Conservation (phyloP, 2,888 invertebrate species). For the Pristionchus maxplancki region DNA sequence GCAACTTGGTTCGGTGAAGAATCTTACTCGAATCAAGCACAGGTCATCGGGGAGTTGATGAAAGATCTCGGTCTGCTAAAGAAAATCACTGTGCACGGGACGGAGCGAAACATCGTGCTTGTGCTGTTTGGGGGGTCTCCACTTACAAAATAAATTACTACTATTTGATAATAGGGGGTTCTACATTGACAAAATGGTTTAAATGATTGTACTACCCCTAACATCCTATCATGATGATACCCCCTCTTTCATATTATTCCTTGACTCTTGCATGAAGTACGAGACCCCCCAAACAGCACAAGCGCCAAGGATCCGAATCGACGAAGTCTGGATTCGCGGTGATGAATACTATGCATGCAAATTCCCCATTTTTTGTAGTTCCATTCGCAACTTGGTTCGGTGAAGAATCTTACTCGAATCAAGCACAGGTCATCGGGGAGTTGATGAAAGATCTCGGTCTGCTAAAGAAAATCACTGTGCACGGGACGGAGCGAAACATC, state of each 20-base stretch:
- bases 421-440: neutral
- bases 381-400: neutral
- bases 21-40: neutral
- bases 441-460: neutral
- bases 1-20: neutral
- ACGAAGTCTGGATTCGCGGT: neutral
- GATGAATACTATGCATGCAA: neutral
- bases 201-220: no score
- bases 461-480: neutral
- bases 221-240: no score
- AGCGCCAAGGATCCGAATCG: no score
- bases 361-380: slow-evolving; percentile 1
- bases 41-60: neutral
- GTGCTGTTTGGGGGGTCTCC: no score
- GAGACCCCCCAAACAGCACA: no score
- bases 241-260: no score
- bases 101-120: neutral
- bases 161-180: no score
- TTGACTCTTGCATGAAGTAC: no score
- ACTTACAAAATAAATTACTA: no score
- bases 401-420: neutral
- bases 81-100: neutral
- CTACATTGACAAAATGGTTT: no score
- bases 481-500: neutral
- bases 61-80: neutral